Evolutionary conservation across 2,888 invertebrate species (phyloP).

Genomic region (Eupithecia exiguata): DNA sequence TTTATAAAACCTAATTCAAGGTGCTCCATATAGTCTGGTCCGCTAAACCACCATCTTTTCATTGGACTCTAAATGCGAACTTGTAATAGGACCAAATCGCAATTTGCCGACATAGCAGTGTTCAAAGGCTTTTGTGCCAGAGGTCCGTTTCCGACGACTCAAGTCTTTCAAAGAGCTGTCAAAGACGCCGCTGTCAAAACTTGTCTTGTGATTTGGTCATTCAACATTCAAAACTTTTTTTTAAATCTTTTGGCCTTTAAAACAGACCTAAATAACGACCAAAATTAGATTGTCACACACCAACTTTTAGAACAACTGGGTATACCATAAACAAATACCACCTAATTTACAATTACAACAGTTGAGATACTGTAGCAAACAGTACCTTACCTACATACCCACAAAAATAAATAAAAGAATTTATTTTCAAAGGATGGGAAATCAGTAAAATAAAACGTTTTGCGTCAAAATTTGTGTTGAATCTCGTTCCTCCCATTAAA

Average conservation of each 20-base stretch:
- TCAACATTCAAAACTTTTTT: background rate
- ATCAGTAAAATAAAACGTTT: slow-evolving; percentile 10
- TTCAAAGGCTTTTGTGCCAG: slow-evolving; percentile 66
- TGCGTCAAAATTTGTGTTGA: slow-evolving; percentile 18
- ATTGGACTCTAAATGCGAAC: slow-evolving; percentile 35
- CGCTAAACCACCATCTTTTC: background rate
- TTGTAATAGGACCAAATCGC: slow-evolving; percentile 57
- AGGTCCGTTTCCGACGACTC: slow-evolving; percentile 76
- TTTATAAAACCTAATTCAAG: background rate
- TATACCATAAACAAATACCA: background rate
- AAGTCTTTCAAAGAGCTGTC: slow-evolving; percentile 69
- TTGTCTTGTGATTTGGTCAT: slow-evolving; percentile 30
- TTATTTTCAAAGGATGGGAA: background rate
- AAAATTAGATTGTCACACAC: background rate
- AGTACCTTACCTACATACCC: background rate
- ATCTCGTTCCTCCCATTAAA: slow-evolving; percentile 45
- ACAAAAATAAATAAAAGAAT: background rate
- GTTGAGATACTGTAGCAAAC: too few species aligned
- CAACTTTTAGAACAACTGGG: background rate
- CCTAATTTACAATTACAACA: background rate
- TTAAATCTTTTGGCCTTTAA: background rate
- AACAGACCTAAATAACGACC: background rate
- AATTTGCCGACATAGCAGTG: slow-evolving; percentile 68
- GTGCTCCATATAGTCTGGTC: background rate
- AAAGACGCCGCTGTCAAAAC: slow-evolving; percentile 76